Conservation (phyloP, 2,113 vertebrate genomes). For the Microcebus tavaratra region DNA sequence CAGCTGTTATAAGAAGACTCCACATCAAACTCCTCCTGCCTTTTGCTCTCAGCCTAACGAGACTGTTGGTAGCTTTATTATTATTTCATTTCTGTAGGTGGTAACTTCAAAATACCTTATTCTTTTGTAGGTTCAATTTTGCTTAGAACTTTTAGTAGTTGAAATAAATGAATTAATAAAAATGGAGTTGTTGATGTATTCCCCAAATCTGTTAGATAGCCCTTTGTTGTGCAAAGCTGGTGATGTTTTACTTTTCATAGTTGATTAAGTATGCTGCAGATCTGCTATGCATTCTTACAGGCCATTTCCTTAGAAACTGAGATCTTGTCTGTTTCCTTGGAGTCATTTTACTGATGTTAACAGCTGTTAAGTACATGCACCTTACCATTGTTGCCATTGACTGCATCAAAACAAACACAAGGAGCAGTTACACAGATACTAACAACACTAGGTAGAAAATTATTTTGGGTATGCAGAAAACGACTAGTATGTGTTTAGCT, state of each 20-base stretch:
- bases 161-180: background rate
- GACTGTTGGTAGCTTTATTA: background rate
- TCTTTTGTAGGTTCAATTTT: background rate
- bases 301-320: background rate
- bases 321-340: constrained; percentile 50
- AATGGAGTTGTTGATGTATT: background rate
- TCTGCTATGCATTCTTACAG: background rate
- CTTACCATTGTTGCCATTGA: background rate
- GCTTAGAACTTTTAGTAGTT: background rate
- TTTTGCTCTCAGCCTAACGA: background rate
- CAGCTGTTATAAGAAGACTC: background rate
- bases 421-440: background rate
- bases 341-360: background rate
- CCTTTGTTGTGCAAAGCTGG: background rate
- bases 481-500: background rate
- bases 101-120: background rate
- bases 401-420: background rate
- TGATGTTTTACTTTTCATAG: background rate
- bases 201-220: background rate
- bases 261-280: background rate
- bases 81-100: background rate
- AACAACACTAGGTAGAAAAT: background rate
- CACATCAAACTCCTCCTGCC: background rate
- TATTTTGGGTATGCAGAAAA: background rate
- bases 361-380: background rate